Percentiles rank a stretch among this genome's conserved stretches.
Conservation (phyloP, 2,888 invertebrate genomes). For the Deroplatys truncata region DNA sequence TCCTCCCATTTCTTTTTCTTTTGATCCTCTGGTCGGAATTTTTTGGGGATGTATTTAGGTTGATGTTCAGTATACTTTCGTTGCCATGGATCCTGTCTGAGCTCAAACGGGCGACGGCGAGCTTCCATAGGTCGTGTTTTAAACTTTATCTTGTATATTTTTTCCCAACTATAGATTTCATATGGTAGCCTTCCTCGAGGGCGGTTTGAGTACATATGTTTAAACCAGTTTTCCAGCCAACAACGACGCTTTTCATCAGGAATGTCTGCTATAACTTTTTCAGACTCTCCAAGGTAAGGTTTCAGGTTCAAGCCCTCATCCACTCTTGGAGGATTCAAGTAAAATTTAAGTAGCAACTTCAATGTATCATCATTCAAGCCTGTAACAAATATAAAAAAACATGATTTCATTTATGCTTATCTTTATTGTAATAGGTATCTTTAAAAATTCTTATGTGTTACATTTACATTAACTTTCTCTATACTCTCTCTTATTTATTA, state of each 20-base stretch:
- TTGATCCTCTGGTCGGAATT: slow-evolving; percentile 55
- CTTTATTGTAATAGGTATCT: too few relatives aligned
- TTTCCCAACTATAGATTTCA: slow-evolving; percentile 78
- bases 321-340: slow-evolving; percentile 63
- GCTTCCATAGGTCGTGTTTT: slow-evolving; percentile 66
- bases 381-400: slow-evolving; percentile 15
- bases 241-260: slow-evolving; percentile 61
- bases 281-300: slow-evolving; percentile 63
- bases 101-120: slow-evolving; percentile 66
- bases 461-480: neutral
- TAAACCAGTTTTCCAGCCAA: slow-evolving; percentile 67
- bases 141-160: slow-evolving; percentile 66
- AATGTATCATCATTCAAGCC: slow-evolving; percentile 80
- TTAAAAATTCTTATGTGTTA: neutral
- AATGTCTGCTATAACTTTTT: slow-evolving; percentile 62
- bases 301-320: slow-evolving; percentile 60
- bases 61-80: slow-evolving; percentile 63
- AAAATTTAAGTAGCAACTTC: slow-evolving; percentile 67
- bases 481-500: too few relatives aligned
- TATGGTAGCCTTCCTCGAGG: slow-evolving; percentile 58
- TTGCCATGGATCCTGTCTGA: slow-evolving; percentile 50
- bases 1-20: slow-evolving; percentile 44
- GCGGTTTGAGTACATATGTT: slow-evolving; percentile 64
- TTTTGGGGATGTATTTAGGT: slow-evolving; percentile 67
- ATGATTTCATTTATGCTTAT: neutral